These are phyloP conservation scores for Polypterus bichir DNA, from an alignment of 2,113 vertebrate species.

Conservation along the genomic window DNA sequence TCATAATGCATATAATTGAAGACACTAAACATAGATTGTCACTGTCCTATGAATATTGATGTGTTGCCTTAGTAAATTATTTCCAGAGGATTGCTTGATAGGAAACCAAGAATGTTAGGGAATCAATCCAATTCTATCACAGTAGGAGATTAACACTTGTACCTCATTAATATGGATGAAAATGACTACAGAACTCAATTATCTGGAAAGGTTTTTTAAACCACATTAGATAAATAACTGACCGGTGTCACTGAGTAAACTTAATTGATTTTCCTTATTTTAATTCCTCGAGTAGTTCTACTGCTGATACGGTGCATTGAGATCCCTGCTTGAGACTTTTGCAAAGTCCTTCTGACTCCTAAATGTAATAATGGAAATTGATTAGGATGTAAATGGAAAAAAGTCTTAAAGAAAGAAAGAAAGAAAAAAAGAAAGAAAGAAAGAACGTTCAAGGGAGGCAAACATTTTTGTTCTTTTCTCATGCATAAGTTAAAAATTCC, in stretches of 20 bases:
- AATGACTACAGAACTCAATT: slow-evolving; percentile 28
- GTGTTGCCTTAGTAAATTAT: slow-evolving; percentile 11
- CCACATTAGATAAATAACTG: slow-evolving; percentile 44
- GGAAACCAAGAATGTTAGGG: slow-evolving; percentile 14
- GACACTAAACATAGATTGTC: slow-evolving; percentile 1
- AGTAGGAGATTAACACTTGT: slow-evolving; percentile 19
- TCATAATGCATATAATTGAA: slow-evolving; percentile 13
- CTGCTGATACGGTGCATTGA: no score
- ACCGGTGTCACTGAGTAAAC: slow-evolving; percentile 32
- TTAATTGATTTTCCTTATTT: slow-evolving; percentile 37
- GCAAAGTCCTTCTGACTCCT: no score
- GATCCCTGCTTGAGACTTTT: no score
- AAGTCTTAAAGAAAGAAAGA: no score
- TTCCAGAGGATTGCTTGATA: slow-evolving; percentile 19
- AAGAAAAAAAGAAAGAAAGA: no score
- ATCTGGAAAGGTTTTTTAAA: slow-evolving; percentile 40
- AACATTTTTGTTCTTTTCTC: no score
- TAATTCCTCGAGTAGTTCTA: slow-evolving; percentile 13
- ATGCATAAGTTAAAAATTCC: no score
- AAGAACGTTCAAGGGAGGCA: no score
- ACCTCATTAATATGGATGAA: slow-evolving; percentile 41
- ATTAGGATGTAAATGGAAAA: no score
- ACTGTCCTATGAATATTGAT: slow-evolving; percentile 14
- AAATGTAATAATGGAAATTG: no score
- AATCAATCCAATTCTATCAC: slow-evolving; percentile 25